Evolutionary conservation across 2,888 invertebrate species (phyloP), one percentile per base, ranked within the genome.

Genomic region (Sturmia bella): DNA sequence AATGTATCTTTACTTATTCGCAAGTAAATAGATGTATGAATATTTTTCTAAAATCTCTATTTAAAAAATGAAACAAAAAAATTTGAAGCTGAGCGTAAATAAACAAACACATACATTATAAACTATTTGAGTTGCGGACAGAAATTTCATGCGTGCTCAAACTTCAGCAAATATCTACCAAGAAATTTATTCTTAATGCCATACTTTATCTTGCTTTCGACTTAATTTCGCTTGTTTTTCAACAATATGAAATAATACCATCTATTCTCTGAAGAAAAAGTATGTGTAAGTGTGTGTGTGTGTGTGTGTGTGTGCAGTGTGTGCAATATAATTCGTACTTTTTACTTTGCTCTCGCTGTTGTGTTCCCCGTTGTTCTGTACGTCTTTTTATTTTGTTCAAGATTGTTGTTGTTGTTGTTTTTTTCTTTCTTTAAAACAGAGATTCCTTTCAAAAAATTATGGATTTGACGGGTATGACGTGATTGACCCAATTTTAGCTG

Each of bases 401-500:
- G 41, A 9, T 7, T 32, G 4, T 32, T n/a, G n/a, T n/a, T n/a
- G n/a, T n/a, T n/a, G n/a, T n/a, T n/a, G n/a, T n/a, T n/a, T n/a
- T n/a, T n/a, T n/a, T 32, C 9, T 7, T 7, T 61, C 48, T 61
- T 24, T 17, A 27, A 64, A 72, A 13, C n/a, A n/a, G 61, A 79
- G 27, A 79, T 79, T 73, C 68, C 74, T 80, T 74, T 79, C 68
- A 74, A 73, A 61, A 56, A 68, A 61, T 80, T 74, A 75, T 80
- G 69, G 50, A 75, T 75, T 75, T 74, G 75, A 69, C 56, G 69
- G 63, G 63, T 57, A 80, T 80, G 80, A 80, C 63, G 69, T 69
- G 75, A 69, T 80, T 75, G 80, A 80, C 80, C 80, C 50, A 69
- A 75, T 75, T 79, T 69, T 57, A 11, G 41, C 9, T 52, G 50